Base-by-base conservation (phyloP, 2,888 invertebrate genomes). In the Empis livida region DNA sequence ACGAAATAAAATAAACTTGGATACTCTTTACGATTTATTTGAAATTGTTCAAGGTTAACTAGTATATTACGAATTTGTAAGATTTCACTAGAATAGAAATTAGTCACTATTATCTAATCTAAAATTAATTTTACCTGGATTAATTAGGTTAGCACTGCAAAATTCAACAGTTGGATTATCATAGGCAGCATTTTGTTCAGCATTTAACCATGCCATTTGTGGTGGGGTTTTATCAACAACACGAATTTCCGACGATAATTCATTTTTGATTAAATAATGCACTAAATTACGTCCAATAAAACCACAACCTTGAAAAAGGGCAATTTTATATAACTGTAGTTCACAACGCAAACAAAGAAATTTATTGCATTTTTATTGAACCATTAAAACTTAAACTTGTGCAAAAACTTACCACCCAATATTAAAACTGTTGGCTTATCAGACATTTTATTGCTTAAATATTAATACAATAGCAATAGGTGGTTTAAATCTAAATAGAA, bases 181-280 rank as follows among this genome's bases (percentile, higher is more conserved):
- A 67, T 92, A 91, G 42, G 77, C 72, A 58, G 78, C 76, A 55
- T 77, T 73, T 61, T 92, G 92, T 50, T 71, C 70, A 2, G 76
- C 70, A 67, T 88, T 91, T 32, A 94, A 71, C 84, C 92, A 94
- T 3, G 92, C 93, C 59, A 90, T 83, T 68, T 89, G 88, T 2
- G 93, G 93, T 44, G 92, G 92, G 30, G 92, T 91, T 71, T 94
- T 94, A 71, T 94, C 94, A 49, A 89, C 88, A 43, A 91, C 80
- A 55, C 86, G 78, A 53, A 93, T 73, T 58, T 75, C 76, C 59
- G 80, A 80, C 52, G 81, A 84, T 58, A 89, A 69, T 59, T 86
- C 79, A 68, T 89, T 83, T 52, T 76, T 75, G 55, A 93, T 73
- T 62, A 93, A 74, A 71, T 84, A 84, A 51, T 82, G 77, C 51